Base-by-base conservation (phyloP, 2,797 vertebrate species). In the Hoplostethus mediterraneus region DNA sequence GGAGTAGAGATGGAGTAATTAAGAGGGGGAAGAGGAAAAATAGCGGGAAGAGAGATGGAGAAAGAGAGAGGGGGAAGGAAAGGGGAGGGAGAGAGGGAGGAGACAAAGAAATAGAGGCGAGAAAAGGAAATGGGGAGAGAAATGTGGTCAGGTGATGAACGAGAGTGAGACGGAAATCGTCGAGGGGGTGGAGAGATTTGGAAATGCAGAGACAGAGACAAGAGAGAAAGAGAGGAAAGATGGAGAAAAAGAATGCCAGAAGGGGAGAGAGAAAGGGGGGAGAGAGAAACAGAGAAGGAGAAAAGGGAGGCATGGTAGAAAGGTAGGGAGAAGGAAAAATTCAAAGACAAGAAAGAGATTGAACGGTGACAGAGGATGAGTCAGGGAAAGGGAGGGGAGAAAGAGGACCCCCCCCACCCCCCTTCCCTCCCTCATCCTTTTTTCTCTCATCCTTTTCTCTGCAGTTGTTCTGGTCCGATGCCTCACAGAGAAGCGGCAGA, bases 391-490 rank as follows among this genome's bases (percentile, higher is more conserved):
- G 59, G 53, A 68, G 48, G 70, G 62, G 64, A 77, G 60, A 51
- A 52, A 40, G 60, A 55, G 69, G 63, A 65, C 67, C 65, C 47
- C 77, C 73, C 69, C 75, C 79, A 65, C 67, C 65, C 47, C 77
- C 73, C 69, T 76, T 80, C 75, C 68, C 79, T 63, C 83, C 62
- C 67, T 55, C 79, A 63, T 67, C 77, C 69, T 57, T 78, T 73
- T 71, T 76, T 80, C 75, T 71, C 79, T 63, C 83, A 63, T 80
- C 69, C 83, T 83, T 87, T 87, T 83, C 79, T 82, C 65, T 30
- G 75, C 76, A 83, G 81, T 67, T 40, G 92, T 93, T 94, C 90
- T 89, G 91, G 92, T 92, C 85, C 33, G 86, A 77, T 91, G 92
- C 77, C 71, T 92, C 87, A 72, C 86, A 83, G 90, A 90, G 88